These are phyloP conservation scores for Psococerastis gibbosa DNA, from an alignment of 2,888 invertebrate species.

Conservation along the genomic window DNA sequence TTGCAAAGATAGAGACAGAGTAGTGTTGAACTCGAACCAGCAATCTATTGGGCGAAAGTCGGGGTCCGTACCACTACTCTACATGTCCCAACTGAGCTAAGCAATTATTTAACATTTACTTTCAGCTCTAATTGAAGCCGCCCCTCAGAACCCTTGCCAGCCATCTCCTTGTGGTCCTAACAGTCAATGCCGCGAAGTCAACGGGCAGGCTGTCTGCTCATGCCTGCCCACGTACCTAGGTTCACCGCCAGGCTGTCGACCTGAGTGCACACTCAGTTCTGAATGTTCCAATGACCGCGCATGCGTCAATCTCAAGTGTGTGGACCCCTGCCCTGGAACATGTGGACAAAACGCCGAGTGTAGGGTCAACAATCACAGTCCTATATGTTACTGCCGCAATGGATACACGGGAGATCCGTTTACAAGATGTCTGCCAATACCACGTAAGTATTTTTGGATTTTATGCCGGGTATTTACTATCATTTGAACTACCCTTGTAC, in stretches of 20 bases:
- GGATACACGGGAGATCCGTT: conserved; percentile 34
- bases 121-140: conserved; percentile 26
- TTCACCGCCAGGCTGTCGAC: conserved; percentile 45
- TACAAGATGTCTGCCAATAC: conserved; percentile 26
- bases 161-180: conserved; percentile 42
- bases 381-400: conserved; percentile 44
- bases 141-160: conserved; percentile 31
- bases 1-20: not conserved
- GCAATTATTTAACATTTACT: conserved; percentile 17
- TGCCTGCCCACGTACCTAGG: conserved; percentile 48
- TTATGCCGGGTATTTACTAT: not conserved
- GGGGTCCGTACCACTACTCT: too few species aligned
- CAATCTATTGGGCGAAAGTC: too few species aligned
- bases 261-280: conserved; percentile 46
- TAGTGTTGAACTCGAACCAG: not conserved
- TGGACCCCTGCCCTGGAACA: conserved; percentile 48
- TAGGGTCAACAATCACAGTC: conserved; percentile 49
- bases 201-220: conserved; percentile 44
- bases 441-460: conserved; percentile 33
- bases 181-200: conserved; percentile 37
- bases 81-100: conserved; percentile 17
- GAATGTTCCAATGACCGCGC: conserved; percentile 42
- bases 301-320: conserved; percentile 48
- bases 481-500: too few species aligned
- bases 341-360: conserved; percentile 53